Conservation (phyloP, 2,888 invertebrate species). For the Notodonta ziczac region DNA sequence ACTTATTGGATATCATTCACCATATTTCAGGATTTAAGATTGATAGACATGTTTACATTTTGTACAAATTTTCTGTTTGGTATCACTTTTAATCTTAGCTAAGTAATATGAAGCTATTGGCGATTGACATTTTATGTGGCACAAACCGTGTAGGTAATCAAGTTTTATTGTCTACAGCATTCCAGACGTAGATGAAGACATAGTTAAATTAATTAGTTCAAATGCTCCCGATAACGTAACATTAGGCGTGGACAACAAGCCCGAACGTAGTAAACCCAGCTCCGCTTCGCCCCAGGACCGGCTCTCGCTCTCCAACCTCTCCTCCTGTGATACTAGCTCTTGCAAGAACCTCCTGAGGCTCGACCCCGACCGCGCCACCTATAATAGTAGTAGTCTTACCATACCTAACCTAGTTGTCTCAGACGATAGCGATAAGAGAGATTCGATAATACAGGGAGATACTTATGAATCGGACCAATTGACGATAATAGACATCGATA, state of each 20-base stretch:
- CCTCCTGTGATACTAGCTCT: slow-evolving; percentile 78
- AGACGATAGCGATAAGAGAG: slow-evolving; percentile 75
- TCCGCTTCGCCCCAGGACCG: slow-evolving; percentile 68
- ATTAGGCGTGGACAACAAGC: slow-evolving; percentile 62
- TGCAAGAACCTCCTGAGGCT: slow-evolving; percentile 74
- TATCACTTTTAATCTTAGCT: too few species aligned
- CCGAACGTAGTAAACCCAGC: slow-evolving; percentile 58
- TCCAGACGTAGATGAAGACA: slow-evolving; percentile 84
- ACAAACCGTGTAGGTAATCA: neutral
- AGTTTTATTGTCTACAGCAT: slow-evolving; percentile 61
- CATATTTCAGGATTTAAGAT: too few species aligned
- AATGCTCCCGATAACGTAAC: slow-evolving; percentile 61
- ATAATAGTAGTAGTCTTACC: slow-evolving; percentile 72
- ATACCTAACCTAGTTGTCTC: slow-evolving; percentile 81
- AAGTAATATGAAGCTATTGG: too few species aligned
- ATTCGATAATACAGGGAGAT: slow-evolving; percentile 78
- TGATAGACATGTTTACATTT: too few species aligned
- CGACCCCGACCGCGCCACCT: slow-evolving; percentile 61
- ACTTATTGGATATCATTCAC: too few species aligned
- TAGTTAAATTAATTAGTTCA: slow-evolving; percentile 76
- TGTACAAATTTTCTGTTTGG: too few species aligned
- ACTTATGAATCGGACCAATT: slow-evolving; percentile 86
- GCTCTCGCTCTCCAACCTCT: slow-evolving; percentile 74
- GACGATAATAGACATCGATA: slow-evolving; percentile 87
- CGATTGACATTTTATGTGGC: too few species aligned